Base-by-base conservation (phyloP, 2,888 invertebrate species). In the Tenthredo distinguenda region DNA sequence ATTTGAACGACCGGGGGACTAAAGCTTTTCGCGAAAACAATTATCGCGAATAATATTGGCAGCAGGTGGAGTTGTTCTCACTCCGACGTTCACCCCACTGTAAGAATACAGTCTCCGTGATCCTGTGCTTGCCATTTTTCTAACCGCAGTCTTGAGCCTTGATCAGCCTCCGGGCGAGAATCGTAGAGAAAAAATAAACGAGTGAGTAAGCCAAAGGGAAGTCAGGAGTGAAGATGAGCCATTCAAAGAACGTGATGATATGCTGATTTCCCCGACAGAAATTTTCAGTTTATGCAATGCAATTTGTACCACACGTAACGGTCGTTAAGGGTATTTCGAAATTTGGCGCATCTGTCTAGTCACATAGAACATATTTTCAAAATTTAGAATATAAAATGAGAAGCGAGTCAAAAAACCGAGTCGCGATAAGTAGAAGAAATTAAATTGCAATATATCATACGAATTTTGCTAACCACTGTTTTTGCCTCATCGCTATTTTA, bases 41-140 rank as follows among this genome's bases (percentile, higher is more conserved):
- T 74, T 74, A 74, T 74, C 74, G 74, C 40, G 43, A 74, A 74
- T 43, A 74, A 74, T 74, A 74, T 74, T 74, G 74, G 74, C 43
- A 74, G 74, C 74, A 74, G 74, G 43, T 43, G 74, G 43, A 26
- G 21, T 43, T 43, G 21, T 74, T 74, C 74, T 43, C 74, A 74
- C 43, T 15, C 74, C 9, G 74, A 43, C 21, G 43, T 15, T 18
- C 7, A 43, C 43, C 43, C n/a, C 21, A 43, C 26, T 15, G 26
- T 43, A 68, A 68, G 71, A 34, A 43, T 21, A 43, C 10, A 12
- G 74, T 43, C 43, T 10, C 10, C 74, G n/a, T 43, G 74, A 43
- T 43, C n/a, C 74, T 43, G n/a, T 74, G 74, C 21, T 43, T 43
- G 21, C 40, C 21, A 26, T 43, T 43, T 74, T 74, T 12, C 21